These are phyloP conservation scores for Orthosia gracilis DNA, from an alignment of 2,888 invertebrate species.

Conservation along the genomic window DNA sequence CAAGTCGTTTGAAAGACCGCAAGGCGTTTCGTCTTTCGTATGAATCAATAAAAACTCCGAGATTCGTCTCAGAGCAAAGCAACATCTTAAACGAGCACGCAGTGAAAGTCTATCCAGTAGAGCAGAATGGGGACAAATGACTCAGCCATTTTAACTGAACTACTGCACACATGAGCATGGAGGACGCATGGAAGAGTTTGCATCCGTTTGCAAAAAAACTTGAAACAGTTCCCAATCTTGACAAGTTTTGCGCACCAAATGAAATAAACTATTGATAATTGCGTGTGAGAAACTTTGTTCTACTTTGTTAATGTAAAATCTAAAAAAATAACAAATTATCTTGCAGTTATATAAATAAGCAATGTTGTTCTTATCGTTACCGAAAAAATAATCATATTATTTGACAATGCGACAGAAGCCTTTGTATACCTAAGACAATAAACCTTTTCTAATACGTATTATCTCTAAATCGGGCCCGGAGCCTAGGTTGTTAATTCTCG, in stretches of 20 bases:
- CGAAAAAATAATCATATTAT: neutral
- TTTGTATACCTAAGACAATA: neutral
- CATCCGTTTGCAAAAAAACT: slow-evolving; percentile 33
- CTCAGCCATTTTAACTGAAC: slow-evolving; percentile 57
- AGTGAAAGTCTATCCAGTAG: slow-evolving; percentile 78
- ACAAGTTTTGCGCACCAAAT: slow-evolving; percentile 7
- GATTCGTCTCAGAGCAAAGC: slow-evolving; percentile 62
- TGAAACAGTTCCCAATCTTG: slow-evolving; percentile 25
- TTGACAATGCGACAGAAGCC: neutral
- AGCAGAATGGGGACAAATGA: slow-evolving; percentile 77
- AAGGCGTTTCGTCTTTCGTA: slow-evolving; percentile 41
- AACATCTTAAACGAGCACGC: slow-evolving; percentile 63
- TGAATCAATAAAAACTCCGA: slow-evolving; percentile 63
- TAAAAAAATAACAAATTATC: too few species aligned
- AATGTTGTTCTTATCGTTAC: too few species aligned
- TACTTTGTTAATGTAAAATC: neutral
- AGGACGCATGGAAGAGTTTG: slow-evolving; percentile 36
- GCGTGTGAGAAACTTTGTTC: slow-evolving; percentile 2
- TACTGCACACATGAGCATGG: slow-evolving; percentile 56
- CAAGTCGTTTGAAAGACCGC: slow-evolving; percentile 26
- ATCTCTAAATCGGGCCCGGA: slow-evolving; percentile 24
- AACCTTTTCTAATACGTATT: slow-evolving; percentile 12
- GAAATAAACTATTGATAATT: slow-evolving; percentile 9
- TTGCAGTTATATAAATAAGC: too few species aligned
- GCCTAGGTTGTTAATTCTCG: slow-evolving; percentile 35